Conservation (phyloP, 92 coral and sea anemone species). For the Palythoa grandiflora region DNA sequence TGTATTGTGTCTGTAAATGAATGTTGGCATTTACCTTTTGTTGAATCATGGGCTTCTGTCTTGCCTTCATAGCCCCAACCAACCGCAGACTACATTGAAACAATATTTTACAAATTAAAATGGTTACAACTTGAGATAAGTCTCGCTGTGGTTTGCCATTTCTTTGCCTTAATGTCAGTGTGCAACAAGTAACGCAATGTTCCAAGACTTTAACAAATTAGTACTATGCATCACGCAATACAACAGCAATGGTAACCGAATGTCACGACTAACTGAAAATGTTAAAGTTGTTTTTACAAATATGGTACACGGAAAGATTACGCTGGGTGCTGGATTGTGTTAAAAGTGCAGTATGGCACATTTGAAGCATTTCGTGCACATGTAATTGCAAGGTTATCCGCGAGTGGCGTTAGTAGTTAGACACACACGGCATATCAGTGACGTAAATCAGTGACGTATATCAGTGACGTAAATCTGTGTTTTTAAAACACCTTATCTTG, state of each 20-base stretch:
- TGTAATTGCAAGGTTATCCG: no score
- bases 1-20: no score
- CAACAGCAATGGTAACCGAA: neutral
- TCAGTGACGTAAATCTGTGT: neutral
- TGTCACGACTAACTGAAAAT: neutral
- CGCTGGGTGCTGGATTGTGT: no score
- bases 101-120: neutral
- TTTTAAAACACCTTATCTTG: constrained; percentile 79
- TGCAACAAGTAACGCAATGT: no score
- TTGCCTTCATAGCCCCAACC: constrained; percentile 94
- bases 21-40: constrained; percentile 68
- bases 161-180: no score
- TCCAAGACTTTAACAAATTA: no score
- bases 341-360: neutral
- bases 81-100: constrained; percentile 63
- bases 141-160: no score
- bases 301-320: no score
- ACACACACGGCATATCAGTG: neutral
- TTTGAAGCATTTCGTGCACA: neutral
- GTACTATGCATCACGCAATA: neutral
- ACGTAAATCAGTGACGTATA: neutral
- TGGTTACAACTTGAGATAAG: no score
- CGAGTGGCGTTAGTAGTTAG: neutral
- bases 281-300: no score
- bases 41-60: constrained; percentile 88